These are phyloP conservation scores for Dipodomys stephensi DNA, from an alignment of 2,113 vertebrate genomes.

Conservation along the genomic window DNA sequence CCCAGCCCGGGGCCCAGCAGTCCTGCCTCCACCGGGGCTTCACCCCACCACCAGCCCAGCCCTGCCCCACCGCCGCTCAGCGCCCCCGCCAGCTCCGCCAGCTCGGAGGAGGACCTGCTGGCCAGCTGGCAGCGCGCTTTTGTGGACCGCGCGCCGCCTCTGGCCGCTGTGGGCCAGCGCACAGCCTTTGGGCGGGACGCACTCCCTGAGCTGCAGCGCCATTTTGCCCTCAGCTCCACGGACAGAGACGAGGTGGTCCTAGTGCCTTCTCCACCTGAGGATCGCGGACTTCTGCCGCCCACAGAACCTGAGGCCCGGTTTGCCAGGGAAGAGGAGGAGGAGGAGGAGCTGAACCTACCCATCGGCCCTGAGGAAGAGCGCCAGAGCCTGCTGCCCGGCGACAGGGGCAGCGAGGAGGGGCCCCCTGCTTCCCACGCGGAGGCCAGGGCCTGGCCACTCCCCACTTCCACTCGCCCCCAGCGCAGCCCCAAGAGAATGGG, in stretches of 20 bases:
- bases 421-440: conserved; percentile 49
- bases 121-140: conserved; percentile 98
- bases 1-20: conserved; percentile 86
- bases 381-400: conserved; percentile 86
- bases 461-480: conserved; percentile 86
- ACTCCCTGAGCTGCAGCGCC: conserved; percentile 88
- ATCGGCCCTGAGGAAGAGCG: conserved; percentile 89
- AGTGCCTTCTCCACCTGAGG: conserved; percentile 81
- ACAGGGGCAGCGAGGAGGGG: conserved; percentile 54
- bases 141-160: conserved; percentile 93
- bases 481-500: conserved; percentile 98
- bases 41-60: conserved; percentile 86
- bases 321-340: conserved; percentile 81
- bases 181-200: conserved; percentile 92
- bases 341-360: conserved; percentile 85
- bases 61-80: conserved; percentile 89
- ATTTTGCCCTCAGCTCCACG: conserved; percentile 83
- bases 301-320: conserved; percentile 69
- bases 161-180: conserved; percentile 87
- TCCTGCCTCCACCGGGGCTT: conserved; percentile 89
- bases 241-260: conserved; percentile 91
- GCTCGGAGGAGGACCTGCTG: conserved; percentile 96
- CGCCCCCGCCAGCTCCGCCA: conserved; percentile 92
- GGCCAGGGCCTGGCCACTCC: conserved; percentile 81
- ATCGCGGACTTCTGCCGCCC: conserved; percentile 87